Base-by-base conservation (phyloP, 2,113 vertebrate species). In the Steatornis caripensis region DNA sequence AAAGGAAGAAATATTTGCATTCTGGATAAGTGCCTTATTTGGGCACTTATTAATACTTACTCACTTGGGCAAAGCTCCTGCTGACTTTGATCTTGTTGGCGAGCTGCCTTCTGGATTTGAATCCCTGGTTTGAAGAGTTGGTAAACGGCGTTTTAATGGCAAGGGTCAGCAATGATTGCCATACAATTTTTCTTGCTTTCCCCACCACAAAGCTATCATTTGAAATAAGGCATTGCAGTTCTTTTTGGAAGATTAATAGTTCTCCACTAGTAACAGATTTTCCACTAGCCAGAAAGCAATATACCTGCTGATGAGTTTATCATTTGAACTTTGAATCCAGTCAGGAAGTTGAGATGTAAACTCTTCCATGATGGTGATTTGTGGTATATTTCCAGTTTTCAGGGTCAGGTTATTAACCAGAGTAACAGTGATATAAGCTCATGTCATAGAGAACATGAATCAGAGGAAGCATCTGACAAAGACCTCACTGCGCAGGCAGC, bases 311-410 rank as follows among this genome's bases (percentile, higher is more conserved):
- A 97, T 97, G 95, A 95, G 94, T 97, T 96, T 96, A 94, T 96
- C 76, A 88, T 95, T 95, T 97, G 90, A 97, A 97, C 95, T 95
- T 97, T 96, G 95, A 96, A 96, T 96, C 89, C 91, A 87, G 55
- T 39, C 10, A 62, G 90, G 88, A 96, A 96, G 91, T 49, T 54
- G 84, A 89, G 87, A 92, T 1, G 10, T 84, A 93, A 93, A 94
- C 53, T 94, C 92, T 91, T 96, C 82, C 84, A 36, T 36, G 66
- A 51, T 74, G 89, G 70, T 95, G 92, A 98, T 97, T 97, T 97
- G 95, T 95, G 92, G 93, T 91, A 16, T 78, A 90, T 84, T 94
- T 76, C 94, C 88, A 92, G 87, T 90, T 98, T 96, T 90, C 95
- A 97, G 90, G 96, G 96, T 95, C 96, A 94, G 92, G 90, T 95